These are phyloP conservation scores for Sipha maydis DNA, from an alignment of 2,888 invertebrate genomes.

Conservation along the genomic window DNA sequence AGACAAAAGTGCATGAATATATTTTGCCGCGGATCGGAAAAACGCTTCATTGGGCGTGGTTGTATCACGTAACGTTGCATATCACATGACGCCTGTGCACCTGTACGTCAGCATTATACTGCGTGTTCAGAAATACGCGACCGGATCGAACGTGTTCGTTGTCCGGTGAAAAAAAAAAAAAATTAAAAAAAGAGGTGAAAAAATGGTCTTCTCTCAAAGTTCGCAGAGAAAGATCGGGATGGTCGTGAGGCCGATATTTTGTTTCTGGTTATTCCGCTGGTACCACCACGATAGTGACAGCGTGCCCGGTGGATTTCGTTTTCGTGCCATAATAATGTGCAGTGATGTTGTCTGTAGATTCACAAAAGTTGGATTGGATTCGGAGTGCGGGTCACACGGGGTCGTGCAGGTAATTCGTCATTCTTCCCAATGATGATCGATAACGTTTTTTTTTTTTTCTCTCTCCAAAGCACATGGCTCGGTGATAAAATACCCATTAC, in stretches of 20 bases:
- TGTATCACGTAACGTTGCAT: neutral
- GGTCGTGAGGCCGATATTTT: neutral
- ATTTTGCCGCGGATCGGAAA: neutral
- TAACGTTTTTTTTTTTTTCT: too few relatives aligned
- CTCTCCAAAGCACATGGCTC: too few relatives aligned
- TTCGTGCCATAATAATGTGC: neutral
- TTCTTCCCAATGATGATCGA: too few relatives aligned
- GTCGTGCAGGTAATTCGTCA: neutral
- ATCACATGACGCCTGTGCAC: neutral
- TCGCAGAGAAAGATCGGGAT: too few relatives aligned
- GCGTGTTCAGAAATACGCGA: neutral
- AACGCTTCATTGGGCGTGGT: neutral
- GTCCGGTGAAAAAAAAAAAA: too few relatives aligned
- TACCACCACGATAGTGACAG: neutral
- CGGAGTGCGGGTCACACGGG: neutral
- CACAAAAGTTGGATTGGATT: neutral
- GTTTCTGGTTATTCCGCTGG: neutral
- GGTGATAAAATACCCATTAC: too few relatives aligned
- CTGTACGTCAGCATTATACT: neutral
- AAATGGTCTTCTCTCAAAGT: too few relatives aligned
- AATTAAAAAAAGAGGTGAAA: too few relatives aligned
- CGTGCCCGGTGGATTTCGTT: neutral
- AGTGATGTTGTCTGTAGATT: neutral
- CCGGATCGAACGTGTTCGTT: too few relatives aligned
- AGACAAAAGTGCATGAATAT: too few relatives aligned